These are phyloP conservation scores for Drosophila rhopaloa DNA, from an alignment of 1,140 invertebrate genomes.

Conservation along the genomic window DNA sequence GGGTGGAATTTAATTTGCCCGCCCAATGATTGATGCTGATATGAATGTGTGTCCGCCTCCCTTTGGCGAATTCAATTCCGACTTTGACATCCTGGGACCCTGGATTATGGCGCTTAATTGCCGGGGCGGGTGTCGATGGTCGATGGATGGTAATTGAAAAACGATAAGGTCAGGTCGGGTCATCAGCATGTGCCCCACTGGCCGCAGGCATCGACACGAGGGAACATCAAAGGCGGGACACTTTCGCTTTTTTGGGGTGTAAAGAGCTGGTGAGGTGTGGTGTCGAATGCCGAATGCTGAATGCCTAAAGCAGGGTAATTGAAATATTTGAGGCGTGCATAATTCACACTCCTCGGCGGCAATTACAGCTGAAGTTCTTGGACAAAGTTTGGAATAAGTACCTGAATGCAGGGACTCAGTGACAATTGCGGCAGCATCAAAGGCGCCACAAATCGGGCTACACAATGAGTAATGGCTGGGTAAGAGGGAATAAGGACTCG, in stretches of 20 bases:
- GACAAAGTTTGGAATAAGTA: constrained; percentile 38
- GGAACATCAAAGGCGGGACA: constrained; percentile 33
- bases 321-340: constrained; percentile 51
- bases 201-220: neutral
- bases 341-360: constrained; percentile 40
- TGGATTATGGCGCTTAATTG: constrained; percentile 73
- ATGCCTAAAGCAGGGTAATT: constrained; percentile 40
- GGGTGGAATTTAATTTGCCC: constrained; percentile 58
- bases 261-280: constrained; percentile 7
- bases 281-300: neutral
- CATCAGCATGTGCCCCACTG: neutral
- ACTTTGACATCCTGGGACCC: constrained; percentile 33
- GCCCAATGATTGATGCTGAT: constrained; percentile 66
- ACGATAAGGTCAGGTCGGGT: constrained; percentile 64
- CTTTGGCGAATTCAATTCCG: constrained; percentile 29
- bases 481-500: constrained; percentile 15
- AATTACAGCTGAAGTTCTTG: constrained; percentile 38
- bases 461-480: constrained; percentile 47
- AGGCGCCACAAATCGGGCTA: constrained; percentile 31
- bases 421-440: constrained; percentile 38
- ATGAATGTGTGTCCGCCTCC: constrained; percentile 35
- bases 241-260: constrained; percentile 10
- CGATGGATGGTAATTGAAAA: constrained; percentile 66
- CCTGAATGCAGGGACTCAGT: constrained; percentile 25
- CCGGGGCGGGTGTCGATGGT: constrained; percentile 1